Evolutionary conservation across 2,888 invertebrate species (phyloP).

Genomic region (Embidobia sp.): DNA sequence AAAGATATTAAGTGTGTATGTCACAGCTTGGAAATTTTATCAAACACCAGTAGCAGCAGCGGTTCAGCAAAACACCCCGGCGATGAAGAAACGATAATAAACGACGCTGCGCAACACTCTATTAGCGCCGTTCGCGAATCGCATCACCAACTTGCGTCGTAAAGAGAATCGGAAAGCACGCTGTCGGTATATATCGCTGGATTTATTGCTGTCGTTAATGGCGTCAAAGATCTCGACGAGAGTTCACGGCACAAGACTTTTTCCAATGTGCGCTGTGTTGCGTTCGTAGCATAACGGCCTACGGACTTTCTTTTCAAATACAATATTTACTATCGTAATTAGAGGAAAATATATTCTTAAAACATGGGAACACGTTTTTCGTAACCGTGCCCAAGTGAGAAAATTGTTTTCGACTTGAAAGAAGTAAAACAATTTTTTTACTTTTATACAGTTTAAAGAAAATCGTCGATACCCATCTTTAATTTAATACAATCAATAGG

Average conservation of each 20-base stretch:
- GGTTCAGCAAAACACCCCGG: constrained; percentile 60
- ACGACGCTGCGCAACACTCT: constrained; percentile 70
- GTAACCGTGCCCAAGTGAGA: too few species aligned
- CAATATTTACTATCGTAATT: constrained; percentile 63
- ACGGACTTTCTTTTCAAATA: constrained; percentile 59
- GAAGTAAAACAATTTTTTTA: too few species aligned
- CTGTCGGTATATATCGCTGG: constrained; percentile 61
- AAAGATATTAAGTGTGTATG: constrained; percentile 33
- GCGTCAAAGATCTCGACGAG: constrained; percentile 63
- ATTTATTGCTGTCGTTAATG: constrained; percentile 64
- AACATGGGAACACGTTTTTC: constrained; percentile 18
- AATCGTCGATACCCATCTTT: too few species aligned
- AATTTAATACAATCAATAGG: too few species aligned
- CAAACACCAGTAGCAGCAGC: constrained; percentile 64
- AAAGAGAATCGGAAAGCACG: constrained; percentile 65
- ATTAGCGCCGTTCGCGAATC: constrained; percentile 71
- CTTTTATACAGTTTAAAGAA: too few species aligned
- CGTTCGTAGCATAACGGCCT: constrained; percentile 49
- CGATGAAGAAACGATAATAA: constrained; percentile 69
- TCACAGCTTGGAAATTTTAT: constrained; percentile 31
- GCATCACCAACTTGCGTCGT: constrained; percentile 65
- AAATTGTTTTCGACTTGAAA: too few species aligned
- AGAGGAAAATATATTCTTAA: constrained; percentile 57
- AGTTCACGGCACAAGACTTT: constrained; percentile 61
- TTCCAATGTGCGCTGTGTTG: constrained; percentile 39